Percentiles rank a stretch among this genome's conserved stretches.
Conservation (phyloP, 1,140 invertebrate species). For the Chelonus insularis region DNA sequence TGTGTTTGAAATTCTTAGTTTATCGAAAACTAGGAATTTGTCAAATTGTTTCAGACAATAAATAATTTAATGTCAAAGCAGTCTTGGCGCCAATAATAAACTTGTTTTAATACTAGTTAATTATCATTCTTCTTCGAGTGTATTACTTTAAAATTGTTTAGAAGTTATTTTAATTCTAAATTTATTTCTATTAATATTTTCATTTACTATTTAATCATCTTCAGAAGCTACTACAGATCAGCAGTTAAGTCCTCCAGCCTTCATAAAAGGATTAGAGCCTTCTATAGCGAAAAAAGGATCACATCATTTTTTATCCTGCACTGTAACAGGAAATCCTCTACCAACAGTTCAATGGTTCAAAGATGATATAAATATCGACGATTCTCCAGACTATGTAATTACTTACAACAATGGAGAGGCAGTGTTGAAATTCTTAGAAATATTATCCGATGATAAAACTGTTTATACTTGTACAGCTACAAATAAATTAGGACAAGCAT, state of each 20-base stretch:
- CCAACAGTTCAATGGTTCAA: constrained; percentile 82
- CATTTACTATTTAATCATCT: too few relatives aligned
- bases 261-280: constrained; percentile 67
- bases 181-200: too few relatives aligned
- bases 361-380: constrained; percentile 73
- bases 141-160: too few relatives aligned
- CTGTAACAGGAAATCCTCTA: constrained; percentile 73
- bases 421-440: constrained; percentile 65
- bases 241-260: constrained; percentile 67
- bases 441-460: constrained; percentile 64
- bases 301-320: constrained; percentile 71
- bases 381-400: constrained; percentile 70
- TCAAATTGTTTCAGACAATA: too few relatives aligned
- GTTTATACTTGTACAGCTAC: constrained; percentile 71
- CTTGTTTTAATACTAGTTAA: too few relatives aligned
- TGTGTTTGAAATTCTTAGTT: too few relatives aligned
- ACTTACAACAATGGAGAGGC: constrained; percentile 70
- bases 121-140: too few relatives aligned
- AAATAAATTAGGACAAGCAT: constrained; percentile 69
- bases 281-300: constrained; percentile 68
- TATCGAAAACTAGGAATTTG: too few relatives aligned
- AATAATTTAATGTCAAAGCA: too few relatives aligned
- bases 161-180: too few relatives aligned
- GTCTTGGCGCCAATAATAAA: too few relatives aligned
- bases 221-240: constrained; percentile 69